Conservation (phyloP, 2,797 vertebrate species). For the Artibeus jamaicensis region DNA sequence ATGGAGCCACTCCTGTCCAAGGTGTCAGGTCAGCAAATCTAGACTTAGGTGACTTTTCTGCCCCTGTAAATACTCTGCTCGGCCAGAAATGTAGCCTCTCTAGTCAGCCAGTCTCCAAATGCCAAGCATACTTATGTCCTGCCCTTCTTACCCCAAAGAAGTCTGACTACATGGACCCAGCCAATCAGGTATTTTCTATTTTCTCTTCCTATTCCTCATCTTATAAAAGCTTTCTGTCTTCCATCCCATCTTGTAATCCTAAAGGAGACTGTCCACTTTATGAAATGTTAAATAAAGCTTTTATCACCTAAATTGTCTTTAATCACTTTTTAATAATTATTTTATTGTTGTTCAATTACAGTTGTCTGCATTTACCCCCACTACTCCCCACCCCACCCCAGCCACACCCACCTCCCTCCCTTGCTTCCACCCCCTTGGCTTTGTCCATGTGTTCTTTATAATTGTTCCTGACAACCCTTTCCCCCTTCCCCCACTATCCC, state of each 20-base stretch:
- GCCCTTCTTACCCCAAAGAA: not conserved
- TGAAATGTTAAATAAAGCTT: not conserved
- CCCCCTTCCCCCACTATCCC: too few relatives aligned
- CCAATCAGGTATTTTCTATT: not conserved
- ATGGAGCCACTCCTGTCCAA: not conserved
- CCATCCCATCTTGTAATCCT: not conserved
- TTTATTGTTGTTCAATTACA: too few relatives aligned
- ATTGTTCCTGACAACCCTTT: too few relatives aligned
- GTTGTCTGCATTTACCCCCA: too few relatives aligned
- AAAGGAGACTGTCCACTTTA: not conserved
- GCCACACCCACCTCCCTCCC: too few relatives aligned
- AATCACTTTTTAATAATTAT: not conserved
- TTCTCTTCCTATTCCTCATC: not conserved
- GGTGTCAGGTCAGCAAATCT: not conserved
- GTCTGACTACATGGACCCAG: too few relatives aligned
- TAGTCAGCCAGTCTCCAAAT: not conserved
- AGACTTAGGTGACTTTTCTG: not conserved
- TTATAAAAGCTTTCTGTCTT: not conserved
- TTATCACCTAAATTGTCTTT: not conserved
- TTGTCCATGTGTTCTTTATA: too few relatives aligned
- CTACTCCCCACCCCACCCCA: too few relatives aligned
- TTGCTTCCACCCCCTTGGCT: too few relatives aligned
- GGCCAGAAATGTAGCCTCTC: not conserved
- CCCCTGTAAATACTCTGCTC: not conserved
- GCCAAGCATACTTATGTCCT: not conserved